A percentile compares a stretch with the other conserved stretches of the same genome.
Conservation (phyloP, 2,113 vertebrate species). For the Euleptes europaea region DNA sequence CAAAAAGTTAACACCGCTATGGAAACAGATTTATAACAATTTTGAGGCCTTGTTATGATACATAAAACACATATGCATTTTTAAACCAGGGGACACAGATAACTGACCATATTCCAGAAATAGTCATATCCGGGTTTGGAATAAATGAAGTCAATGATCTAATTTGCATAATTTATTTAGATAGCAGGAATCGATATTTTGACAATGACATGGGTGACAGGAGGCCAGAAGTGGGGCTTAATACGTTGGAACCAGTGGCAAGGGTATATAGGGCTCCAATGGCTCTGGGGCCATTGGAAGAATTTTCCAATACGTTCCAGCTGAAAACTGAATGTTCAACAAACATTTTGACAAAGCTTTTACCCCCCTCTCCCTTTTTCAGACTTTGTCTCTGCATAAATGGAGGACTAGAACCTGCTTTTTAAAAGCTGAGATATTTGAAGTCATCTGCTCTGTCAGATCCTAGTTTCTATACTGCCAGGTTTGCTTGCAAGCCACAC, state of each 20-base stretch:
- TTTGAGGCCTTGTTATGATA: neutral
- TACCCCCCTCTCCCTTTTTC: no score
- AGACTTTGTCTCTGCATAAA: neutral
- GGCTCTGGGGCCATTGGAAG: no score
- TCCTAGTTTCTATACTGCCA: no score
- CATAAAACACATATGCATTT: neutral
- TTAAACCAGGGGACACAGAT: neutral
- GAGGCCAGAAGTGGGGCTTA: neutral
- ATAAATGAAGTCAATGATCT: neutral
- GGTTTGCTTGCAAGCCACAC: neutral
- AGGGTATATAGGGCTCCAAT: no score
- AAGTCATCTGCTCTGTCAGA: neutral
- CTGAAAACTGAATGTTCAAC: neutral
- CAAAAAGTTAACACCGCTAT: neutral
- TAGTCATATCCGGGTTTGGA: neutral
- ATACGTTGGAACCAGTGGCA: no score
- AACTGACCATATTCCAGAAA: neutral
- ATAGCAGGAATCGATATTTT: neutral
- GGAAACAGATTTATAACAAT: neutral
- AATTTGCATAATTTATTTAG: neutral
- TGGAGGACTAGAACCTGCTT: neutral
- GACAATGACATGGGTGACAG: neutral
- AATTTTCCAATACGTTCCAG: neutral
- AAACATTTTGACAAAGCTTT: neutral
- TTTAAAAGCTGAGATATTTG: neutral